Evolutionary conservation across 2,797 vertebrate genomes (phyloP).

Genomic region (Sebastes vulpes): DNA sequence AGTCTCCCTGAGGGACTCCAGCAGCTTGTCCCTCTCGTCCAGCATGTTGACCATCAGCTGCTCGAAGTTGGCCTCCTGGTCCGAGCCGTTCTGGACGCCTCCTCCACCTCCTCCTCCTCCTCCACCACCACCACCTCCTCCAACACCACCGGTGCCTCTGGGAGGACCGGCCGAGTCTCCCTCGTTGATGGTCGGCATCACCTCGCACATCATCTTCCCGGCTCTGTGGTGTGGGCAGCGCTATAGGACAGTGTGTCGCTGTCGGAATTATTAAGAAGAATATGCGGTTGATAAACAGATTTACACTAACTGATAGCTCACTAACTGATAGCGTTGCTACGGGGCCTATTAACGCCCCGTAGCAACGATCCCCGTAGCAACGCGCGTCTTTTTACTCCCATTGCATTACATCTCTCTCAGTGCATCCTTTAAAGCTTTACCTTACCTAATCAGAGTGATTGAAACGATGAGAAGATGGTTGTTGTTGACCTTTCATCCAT

Average conservation of each 20-base stretch:
- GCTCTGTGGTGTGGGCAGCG: constrained; percentile 48
- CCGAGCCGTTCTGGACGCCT: constrained; percentile 86
- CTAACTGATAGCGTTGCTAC: constrained; percentile 32
- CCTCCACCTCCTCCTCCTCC: too few species aligned
- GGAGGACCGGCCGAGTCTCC: constrained; percentile 93
- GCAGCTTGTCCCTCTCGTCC: constrained; percentile 96
- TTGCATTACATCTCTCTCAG: constrained; percentile 4
- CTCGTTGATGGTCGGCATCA: constrained; percentile 98
- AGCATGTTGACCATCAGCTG: constrained; percentile 99
- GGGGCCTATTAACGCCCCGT: constrained; percentile 65
- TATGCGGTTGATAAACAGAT: constrained; percentile 25
- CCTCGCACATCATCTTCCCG: constrained; percentile 94
- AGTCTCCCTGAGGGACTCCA: constrained; percentile 95
- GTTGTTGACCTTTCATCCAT: constrained; percentile 77
- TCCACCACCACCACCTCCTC: too few species aligned
- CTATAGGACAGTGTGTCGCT: constrained; percentile 65
- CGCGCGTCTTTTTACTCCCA: background rate
- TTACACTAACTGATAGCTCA: constrained; percentile 44
- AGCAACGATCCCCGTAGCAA: constrained; percentile 41
- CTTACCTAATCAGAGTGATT: constrained; percentile 74
- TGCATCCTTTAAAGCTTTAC: constrained; percentile 10
- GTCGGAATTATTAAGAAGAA: constrained; percentile 23
- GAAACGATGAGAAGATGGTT: constrained; percentile 57
- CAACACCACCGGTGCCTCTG: constrained; percentile 69
- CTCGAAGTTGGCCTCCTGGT: constrained; percentile 95